Evolutionary conservation across 2,113 vertebrate genomes (phyloP), one percentile per base, ranked within the genome.

Genomic region (Hippocampus comes): DNA sequence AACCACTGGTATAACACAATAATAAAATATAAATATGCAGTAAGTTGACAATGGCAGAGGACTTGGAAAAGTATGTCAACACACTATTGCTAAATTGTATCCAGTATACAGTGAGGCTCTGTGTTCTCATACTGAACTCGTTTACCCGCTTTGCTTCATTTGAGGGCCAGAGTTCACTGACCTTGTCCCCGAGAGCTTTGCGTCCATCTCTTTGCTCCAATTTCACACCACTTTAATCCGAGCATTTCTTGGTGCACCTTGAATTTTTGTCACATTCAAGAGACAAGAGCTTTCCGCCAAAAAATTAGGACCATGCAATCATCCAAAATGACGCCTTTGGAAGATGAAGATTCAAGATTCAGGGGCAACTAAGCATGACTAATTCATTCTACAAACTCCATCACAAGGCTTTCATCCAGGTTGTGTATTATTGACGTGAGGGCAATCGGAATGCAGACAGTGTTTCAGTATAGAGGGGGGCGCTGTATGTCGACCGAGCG

Each of bases 391-490:
- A 17, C 10, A 23, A 34, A 23, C 27, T 34, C 15, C 59, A 34
- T 30, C 27, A 9, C 27, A 61, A 20, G 27, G 0, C 27, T 8
- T 61, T 61, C 18, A 23, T 34, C 59, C 2, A 56, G 1, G 21
- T 18, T 25, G 55, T 27, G 27, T 30, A 18, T 34, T 34, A 12
- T 59, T 59, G 11, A 59, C 27, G 25, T 59, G 57, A 59, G 68
- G 71, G 64, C 71, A 68, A 75, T 82, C 71, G 70, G 69, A 74
- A 79, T 74, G 75, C 69, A 80, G 67, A 43, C 67, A 23, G 72
- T 72, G 79, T 43, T 85, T 4, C 30, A 20, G 48, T 80, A 63
- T 57, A 75, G 83, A 71, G 71, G 73, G 73, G 73, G 68, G 80
- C 34, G 80, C 65, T 81, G 80, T 83, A 80, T 78, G 41, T 67